A percentile compares a stretch with the other conserved stretches of the same genome.
phyloP scores from a whole-genome alignment of 2,113 vertebrate species.

The Parotia lawesii region DNA sequence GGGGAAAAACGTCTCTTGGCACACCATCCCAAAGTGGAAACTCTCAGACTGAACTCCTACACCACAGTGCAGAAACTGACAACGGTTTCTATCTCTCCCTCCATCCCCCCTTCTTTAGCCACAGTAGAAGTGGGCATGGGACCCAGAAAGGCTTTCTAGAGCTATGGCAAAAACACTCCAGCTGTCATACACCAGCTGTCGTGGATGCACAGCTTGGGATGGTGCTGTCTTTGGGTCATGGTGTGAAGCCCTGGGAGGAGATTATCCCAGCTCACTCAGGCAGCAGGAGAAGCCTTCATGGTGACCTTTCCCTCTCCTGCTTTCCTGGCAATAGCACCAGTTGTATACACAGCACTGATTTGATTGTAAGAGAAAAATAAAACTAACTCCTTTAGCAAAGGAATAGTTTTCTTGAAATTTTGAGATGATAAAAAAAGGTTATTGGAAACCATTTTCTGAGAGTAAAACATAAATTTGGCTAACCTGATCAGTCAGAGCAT shows the following conservation, averaged over 20 bases:
- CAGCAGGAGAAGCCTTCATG: neutral
- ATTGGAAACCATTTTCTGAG: neutral
- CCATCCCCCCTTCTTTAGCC: neutral
- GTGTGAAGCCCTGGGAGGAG: neutral
- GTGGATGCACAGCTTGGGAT: rapidly evolving
- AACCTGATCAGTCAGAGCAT: neutral
- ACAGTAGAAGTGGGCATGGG: neutral
- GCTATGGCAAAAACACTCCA: neutral
- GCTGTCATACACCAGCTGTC: neutral
- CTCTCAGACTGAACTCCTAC: neutral
- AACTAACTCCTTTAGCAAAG: neutral
- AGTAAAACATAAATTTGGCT: neutral
- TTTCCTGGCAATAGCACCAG: neutral
- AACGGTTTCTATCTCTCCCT: neutral
- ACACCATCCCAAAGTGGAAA: neutral
- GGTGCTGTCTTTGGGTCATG: neutral
- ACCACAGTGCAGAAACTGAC: neutral
- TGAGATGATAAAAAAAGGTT: neutral
- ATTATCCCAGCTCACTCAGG: neutral
- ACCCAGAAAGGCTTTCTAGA: neutral
- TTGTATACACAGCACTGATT: neutral
- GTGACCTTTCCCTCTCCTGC: neutral
- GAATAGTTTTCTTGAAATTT: neutral
- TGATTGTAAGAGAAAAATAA: neutral
- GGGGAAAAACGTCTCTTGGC: neutral